Evolutionary conservation across 2,888 invertebrate species (phyloP).

Genomic region (Drosophila phalerata): DNA sequence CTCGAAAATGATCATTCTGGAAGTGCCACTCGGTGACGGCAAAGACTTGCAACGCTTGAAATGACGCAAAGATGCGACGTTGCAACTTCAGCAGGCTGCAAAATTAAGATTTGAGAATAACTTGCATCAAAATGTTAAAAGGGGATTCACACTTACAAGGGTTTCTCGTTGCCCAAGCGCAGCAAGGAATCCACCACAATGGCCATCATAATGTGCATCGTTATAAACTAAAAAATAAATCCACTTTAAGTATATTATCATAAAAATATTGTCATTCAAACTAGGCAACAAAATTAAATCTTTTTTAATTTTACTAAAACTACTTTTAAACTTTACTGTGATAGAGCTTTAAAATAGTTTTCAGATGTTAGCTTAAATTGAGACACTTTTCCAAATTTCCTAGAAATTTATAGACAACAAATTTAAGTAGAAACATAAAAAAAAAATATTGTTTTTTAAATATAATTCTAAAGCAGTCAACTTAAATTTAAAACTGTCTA

Average conservation of each 20-base stretch:
- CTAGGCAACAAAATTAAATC: too few relatives aligned
- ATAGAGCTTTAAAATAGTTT: too few relatives aligned
- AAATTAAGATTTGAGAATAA: slow-evolving; percentile 9
- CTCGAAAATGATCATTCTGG: slow-evolving; percentile 87
- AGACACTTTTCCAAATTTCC: too few relatives aligned
- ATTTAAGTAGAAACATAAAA: too few relatives aligned
- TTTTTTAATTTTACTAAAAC: too few relatives aligned
- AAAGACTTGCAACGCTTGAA: slow-evolving; percentile 91
- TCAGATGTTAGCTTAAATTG: too few relatives aligned
- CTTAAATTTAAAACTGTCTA: too few relatives aligned
- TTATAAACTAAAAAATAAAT: slow-evolving; percentile 86
- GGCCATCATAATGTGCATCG: slow-evolving; percentile 93
- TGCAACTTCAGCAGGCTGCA: slow-evolving; percentile 92
- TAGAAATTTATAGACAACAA: too few relatives aligned
- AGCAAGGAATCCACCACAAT: slow-evolving; percentile 90
- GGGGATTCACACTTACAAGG: slow-evolving; percentile 87
- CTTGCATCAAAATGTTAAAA: too few relatives aligned
- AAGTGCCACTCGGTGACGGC: slow-evolving; percentile 92
- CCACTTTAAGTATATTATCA: background rate
- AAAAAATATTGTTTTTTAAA: too few relatives aligned
- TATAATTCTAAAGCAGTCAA: too few relatives aligned
- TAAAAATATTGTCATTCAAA: background rate
- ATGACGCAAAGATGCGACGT: slow-evolving; percentile 91
- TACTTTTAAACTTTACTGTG: too few relatives aligned
- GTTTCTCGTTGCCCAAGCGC: slow-evolving; percentile 89